phyloP scores from a whole-genome alignment of 2,888 invertebrate genomes.

The Acheta domesticus region DNA sequence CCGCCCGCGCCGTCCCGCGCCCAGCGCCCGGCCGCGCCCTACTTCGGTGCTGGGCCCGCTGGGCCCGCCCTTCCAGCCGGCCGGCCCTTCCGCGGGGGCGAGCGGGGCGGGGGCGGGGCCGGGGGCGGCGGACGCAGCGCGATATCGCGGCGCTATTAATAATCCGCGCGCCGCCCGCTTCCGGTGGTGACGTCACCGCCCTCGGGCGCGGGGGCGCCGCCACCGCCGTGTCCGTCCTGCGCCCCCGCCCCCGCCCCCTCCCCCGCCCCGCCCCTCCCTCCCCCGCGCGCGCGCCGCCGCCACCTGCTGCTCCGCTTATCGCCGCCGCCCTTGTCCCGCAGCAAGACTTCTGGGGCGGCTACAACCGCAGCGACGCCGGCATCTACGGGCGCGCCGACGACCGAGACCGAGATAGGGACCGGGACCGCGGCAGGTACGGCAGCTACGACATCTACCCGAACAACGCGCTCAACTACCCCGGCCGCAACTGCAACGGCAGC shows the following conservation, averaged over 20 bases:
- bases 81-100: slow-evolving; percentile 32
- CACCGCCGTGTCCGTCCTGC: background rate
- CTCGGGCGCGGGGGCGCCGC: background rate
- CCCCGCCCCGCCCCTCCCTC: background rate
- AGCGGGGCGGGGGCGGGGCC: slow-evolving; percentile 52
- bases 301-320: background rate
- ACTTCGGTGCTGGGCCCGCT: background rate
- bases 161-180: slow-evolving; percentile 25
- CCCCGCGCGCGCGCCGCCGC: background rate
- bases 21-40: background rate
- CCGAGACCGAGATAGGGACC: background rate
- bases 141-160: slow-evolving; percentile 51
- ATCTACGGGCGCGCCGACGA: slow-evolving; percentile 46
- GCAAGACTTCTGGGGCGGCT: background rate
- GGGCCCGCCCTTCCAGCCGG: background rate
- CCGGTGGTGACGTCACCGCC: slow-evolving; percentile 7
- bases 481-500: slow-evolving; percentile 58
- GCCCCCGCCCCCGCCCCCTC: background rate
- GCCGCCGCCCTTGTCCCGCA: background rate
- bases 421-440: background rate
- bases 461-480: slow-evolving; percentile 20
- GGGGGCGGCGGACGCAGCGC: slow-evolving; percentile 50
- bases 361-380: background rate
- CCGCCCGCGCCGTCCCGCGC: background rate
- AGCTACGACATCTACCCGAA: slow-evolving; percentile 23